These are phyloP conservation scores for Pogonomyrmex barbatus DNA, from an alignment of 1,140 invertebrate species.

Conservation along the genomic window DNA sequence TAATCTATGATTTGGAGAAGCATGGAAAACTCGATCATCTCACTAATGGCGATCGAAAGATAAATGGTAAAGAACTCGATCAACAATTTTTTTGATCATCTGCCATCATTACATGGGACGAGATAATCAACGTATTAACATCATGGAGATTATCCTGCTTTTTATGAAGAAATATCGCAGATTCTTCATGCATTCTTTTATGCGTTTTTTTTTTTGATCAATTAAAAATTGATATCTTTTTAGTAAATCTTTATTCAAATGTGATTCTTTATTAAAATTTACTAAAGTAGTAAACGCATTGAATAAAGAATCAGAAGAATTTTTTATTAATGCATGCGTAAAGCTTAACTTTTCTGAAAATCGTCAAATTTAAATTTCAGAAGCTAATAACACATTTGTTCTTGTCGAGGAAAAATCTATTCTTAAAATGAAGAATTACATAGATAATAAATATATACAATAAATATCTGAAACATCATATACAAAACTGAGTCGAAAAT, in stretches of 20 bases:
- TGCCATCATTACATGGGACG: neutral
- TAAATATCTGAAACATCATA: neutral
- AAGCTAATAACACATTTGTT: neutral
- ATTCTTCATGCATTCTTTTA: neutral
- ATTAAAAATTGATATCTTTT: neutral
- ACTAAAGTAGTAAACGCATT: neutral
- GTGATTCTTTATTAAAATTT: neutral
- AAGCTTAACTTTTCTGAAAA: neutral
- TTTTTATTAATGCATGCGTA: neutral
- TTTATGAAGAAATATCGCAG: neutral
- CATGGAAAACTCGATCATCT: constrained; percentile 82
- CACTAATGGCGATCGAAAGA: constrained; percentile 77
- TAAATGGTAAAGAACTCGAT: constrained; percentile 77
- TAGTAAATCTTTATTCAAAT: neutral
- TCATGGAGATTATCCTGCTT: neutral
- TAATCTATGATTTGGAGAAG: constrained; percentile 82
- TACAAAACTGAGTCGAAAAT: neutral
- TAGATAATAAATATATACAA: neutral
- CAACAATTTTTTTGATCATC: neutral
- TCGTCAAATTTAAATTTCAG: neutral
- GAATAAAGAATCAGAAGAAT: neutral
- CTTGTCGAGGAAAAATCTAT: constrained; percentile 7
- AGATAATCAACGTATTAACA: neutral
- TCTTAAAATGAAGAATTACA: neutral
- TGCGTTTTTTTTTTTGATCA: neutral